Base-by-base conservation (phyloP, 1,140 invertebrate species). In the Penaeus indicus region DNA sequence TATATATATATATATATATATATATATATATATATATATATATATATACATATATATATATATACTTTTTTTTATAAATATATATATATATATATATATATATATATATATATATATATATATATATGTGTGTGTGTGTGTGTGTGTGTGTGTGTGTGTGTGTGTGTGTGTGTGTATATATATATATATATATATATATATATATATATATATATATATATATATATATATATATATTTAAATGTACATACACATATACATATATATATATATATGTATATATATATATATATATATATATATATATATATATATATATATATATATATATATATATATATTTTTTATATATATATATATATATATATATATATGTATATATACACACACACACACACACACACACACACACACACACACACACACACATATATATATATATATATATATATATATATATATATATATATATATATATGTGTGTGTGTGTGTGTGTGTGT, bases 71-170 rank as follows among this genome's bases (percentile, higher is more conserved):
- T 69, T n/a, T 69, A 13, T 69, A 69, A n/a, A 69, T 27, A 13
- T 69, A 13, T 69, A 27, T 27, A 69, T n/a, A 69, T 69, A 13
- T n/a, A 69, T 69, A 69, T 69, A 27, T 69, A 69, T 22, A 69
- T n/a, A 27, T 69, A 27, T 69, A 69, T 69, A 69, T 69, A 69
- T 27, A 69, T 69, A 69, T 69, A 69, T 69, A 69, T 69, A 69
- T 27, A 69, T 69, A 69, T 69, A 69, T 69, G 13, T 69, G 13
- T 27, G 13, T 69, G 13, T 69, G 13, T 69, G 13, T 69, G 13
- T 69, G 13, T 69, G 13, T 47, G 10, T 47, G 10, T 10, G 10
- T 47, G 42, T 47, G 42, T 47, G 42, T 47, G 42, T 47, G 42
- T 47, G 42, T 47, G 42, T 47, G 42, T 47, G 42, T 47, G 42